phyloP scores from a whole-genome alignment of 1,140 invertebrate species.

The Elysia chlorotica region DNA sequence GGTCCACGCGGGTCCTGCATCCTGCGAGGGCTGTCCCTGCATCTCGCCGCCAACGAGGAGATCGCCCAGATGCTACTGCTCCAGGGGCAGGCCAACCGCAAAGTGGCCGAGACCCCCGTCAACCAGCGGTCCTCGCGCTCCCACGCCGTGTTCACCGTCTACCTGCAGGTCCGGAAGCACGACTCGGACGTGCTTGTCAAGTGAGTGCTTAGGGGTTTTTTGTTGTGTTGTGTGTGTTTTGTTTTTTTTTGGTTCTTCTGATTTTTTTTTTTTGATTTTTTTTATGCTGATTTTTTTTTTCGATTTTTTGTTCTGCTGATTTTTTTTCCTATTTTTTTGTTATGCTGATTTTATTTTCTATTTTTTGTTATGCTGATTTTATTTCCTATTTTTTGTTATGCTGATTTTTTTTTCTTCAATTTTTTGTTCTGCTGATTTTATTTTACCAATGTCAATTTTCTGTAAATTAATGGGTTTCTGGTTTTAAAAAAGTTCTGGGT shows the following conservation, averaged over 20 bases:
- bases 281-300: not conserved
- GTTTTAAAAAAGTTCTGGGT: too few relatives aligned
- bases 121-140: conserved; percentile 68
- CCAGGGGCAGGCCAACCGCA: conserved; percentile 69
- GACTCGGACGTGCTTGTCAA: conserved; percentile 62
- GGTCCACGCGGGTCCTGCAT: conserved; percentile 67
- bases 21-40: conserved; percentile 68
- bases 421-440: too few relatives aligned
- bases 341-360: not conserved
- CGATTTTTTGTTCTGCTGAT: too few relatives aligned
- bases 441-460: too few relatives aligned
- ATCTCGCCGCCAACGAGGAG: conserved; percentile 66
- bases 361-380: not conserved
- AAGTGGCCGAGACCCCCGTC: conserved; percentile 65
- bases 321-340: too few relatives aligned
- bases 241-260: not conserved
- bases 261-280: not conserved
- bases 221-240: not conserved
- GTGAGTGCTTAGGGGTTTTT: conserved; percentile 26
- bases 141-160: conserved; percentile 73
- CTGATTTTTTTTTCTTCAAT: not conserved
- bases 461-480: too few relatives aligned
- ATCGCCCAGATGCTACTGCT: conserved; percentile 70
- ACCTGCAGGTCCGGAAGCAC: conserved; percentile 64
- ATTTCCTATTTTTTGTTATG: too few relatives aligned